Evolutionary conservation across 2,888 invertebrate species (phyloP).

Genomic region (Neoascia interrupta): DNA sequence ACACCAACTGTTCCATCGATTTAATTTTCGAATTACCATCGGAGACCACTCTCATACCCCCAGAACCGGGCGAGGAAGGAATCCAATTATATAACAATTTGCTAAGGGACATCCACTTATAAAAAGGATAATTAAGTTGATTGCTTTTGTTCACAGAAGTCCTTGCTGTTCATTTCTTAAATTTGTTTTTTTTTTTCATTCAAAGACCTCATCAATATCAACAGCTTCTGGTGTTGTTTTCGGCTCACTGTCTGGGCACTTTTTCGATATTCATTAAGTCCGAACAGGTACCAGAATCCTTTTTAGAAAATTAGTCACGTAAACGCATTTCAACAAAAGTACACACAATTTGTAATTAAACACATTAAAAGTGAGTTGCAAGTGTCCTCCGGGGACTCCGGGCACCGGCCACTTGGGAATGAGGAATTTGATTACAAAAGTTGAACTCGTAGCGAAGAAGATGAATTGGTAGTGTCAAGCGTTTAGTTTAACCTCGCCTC

Average conservation of each 20-base stretch:
- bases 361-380: constrained; percentile 39
- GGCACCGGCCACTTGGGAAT: background rate
- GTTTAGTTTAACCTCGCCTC: constrained; percentile 27
- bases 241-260: constrained; percentile 41
- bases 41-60: constrained; percentile 17
- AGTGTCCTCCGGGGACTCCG: constrained; percentile 25
- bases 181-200: constrained; percentile 27
- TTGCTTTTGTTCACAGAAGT: constrained; percentile 59
- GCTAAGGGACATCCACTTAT: constrained; percentile 67
- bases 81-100: constrained; percentile 69
- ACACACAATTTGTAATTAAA: constrained; percentile 60
- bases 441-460: constrained; percentile 13
- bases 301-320: constrained; percentile 67
- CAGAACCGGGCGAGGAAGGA: constrained; percentile 27
- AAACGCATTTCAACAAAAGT: constrained; percentile 55
- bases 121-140: constrained; percentile 69
- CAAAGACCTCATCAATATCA: constrained; percentile 65
- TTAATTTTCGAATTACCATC: constrained; percentile 48
- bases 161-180: constrained; percentile 6
- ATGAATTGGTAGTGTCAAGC: constrained; percentile 54
- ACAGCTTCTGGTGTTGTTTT: constrained; percentile 65
- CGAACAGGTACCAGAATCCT: constrained; percentile 49
- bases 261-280: constrained; percentile 57
- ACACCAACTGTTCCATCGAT: constrained; percentile 65
- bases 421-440: constrained; percentile 33